Evolutionary conservation across 2,888 invertebrate species (phyloP), one percentile per base, ranked within the genome.

Genomic region (Mythimna impura): DNA sequence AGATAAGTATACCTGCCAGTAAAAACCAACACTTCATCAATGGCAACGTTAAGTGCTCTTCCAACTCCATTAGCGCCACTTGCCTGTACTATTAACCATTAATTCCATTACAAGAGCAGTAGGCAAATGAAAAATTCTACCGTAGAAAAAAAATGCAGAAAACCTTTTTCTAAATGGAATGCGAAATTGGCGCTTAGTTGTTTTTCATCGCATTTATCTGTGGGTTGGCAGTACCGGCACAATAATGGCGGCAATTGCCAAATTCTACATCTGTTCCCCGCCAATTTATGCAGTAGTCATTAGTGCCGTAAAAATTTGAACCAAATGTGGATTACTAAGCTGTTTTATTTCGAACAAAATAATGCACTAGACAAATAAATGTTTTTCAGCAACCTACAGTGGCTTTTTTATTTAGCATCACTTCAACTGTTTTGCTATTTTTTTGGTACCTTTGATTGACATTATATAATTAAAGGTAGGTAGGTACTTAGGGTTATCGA

Each of bases 141-240:
- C 43, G 20, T 36, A 75, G 30, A 54, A 22, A 69, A 74, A 68
- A 76, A 62, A 65, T 52, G 20, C 30, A 64, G 20, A 8, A 50
- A 61, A 17, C 57, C 52, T n/a, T 63, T 74, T 74, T 68, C 10
- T 30, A 34, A 70, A 52, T 61, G 47, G 34, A 73, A 71, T 52
- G 60, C 68, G 52, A 73, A 74, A 77, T 73, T 71, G 64, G 58
- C 55, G 43, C 40, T 40, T 66, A 78, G 82, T 73, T 80, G 73
- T 68, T 71, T 83, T 75, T 62, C 69, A 76, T 71, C 58, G 55
- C 62, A 72, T 81, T 81, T 78, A 64, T 75, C 67, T 71, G 67
- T 67, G 58, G 66, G 34, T 67, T 76, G 71, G 75, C 63, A 76
- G 52, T 40, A 52, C 72, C n/a, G 69, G 71, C 30, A 62, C 50